These are phyloP conservation scores for Geococcyx californianus DNA, from an alignment of 2,113 vertebrate species.

Conservation along the genomic window DNA sequence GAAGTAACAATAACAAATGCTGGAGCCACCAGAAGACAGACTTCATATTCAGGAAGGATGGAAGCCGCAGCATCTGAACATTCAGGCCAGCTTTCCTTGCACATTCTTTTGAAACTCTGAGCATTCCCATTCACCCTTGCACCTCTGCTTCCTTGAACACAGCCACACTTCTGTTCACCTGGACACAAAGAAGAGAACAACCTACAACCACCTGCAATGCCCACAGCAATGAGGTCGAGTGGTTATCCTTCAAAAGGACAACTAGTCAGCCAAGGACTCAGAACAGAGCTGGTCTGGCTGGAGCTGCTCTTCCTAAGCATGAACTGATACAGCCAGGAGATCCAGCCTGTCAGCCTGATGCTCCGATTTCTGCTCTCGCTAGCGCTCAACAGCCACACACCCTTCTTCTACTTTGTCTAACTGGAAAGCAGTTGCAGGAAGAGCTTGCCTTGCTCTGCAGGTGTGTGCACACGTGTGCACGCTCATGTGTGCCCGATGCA, in stretches of 20 bases:
- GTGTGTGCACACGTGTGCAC: background rate
- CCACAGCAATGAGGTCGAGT: fast-evolving
- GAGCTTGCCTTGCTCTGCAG: background rate
- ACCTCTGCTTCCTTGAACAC: background rate
- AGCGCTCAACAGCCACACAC: background rate
- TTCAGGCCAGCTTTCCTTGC: background rate
- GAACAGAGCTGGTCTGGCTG: background rate
- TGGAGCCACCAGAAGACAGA: constrained; percentile 18
- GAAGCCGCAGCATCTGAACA: background rate
- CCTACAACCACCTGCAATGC: background rate
- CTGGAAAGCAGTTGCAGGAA: background rate
- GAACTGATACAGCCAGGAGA: background rate
- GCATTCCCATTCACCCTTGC: background rate
- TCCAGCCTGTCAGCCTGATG: background rate
- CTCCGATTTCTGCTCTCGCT: background rate
- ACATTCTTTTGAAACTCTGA: background rate
- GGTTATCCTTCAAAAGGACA: background rate
- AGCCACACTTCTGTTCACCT: background rate
- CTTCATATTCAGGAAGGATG: constrained; percentile 19
- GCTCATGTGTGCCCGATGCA: background rate
- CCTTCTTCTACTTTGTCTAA: background rate
- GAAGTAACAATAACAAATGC: constrained; percentile 36
- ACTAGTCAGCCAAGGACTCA: background rate
- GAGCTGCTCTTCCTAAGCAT: background rate
- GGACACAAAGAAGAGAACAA: background rate